These are phyloP conservation scores for Amphibalanus amphitrite DNA, from an alignment of 1,140 invertebrate genomes.

Conservation along the genomic window DNA sequence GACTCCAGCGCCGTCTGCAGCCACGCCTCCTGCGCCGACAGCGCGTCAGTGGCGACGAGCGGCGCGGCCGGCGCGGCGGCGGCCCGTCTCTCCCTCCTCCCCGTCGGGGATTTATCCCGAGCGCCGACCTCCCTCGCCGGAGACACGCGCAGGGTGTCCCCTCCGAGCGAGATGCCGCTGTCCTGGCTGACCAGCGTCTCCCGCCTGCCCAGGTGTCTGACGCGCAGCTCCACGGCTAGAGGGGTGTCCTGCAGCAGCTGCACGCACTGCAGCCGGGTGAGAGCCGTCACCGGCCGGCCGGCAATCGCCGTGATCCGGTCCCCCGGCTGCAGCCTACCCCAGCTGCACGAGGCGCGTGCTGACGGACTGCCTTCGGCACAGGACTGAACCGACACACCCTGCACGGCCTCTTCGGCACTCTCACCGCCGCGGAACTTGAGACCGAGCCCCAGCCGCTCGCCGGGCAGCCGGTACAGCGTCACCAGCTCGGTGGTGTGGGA, in stretches of 20 bases:
- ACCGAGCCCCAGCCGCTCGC: constrained; percentile 74
- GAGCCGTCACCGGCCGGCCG: constrained; percentile 45
- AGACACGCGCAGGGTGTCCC: not conserved
- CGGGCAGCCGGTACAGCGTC: constrained; percentile 60
- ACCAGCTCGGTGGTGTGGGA: constrained; percentile 28
- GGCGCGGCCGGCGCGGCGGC: no score
- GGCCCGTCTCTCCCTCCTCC: not conserved
- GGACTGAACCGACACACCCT: constrained; percentile 65
- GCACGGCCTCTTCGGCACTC: constrained; percentile 41
- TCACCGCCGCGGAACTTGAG: constrained; percentile 79
- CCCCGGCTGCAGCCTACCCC: constrained; percentile 58
- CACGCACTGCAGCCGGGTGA: constrained; percentile 76
- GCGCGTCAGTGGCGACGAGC: not conserved
- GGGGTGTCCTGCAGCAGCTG: constrained; percentile 61
- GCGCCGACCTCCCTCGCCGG: no score
- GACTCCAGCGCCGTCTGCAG: not conserved
- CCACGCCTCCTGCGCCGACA: constrained; percentile 12
- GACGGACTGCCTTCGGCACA: constrained; percentile 75
- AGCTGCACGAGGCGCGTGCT: constrained; percentile 52
- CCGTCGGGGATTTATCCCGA: no score
- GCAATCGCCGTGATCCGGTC: constrained; percentile 80
- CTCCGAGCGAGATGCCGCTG: not conserved
- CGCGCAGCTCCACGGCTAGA: constrained; percentile 50
- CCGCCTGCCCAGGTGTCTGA: constrained; percentile 39
- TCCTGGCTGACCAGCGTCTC: constrained; percentile 10